These are phyloP conservation scores for Ectropis crepuscularia DNA, from an alignment of 2,888 invertebrate genomes.

Conservation along the genomic window DNA sequence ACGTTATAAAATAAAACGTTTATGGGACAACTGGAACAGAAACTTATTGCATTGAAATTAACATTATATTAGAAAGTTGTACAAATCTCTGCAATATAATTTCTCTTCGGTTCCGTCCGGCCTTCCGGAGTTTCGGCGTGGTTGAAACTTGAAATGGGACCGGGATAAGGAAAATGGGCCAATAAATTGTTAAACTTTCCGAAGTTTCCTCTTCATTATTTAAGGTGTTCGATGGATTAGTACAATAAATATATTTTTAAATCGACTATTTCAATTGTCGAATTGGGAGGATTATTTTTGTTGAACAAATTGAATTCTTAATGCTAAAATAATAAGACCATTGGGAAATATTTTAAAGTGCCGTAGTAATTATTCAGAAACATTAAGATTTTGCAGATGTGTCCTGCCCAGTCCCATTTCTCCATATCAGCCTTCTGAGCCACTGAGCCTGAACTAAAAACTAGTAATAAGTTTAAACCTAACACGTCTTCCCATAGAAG, in stretches of 20 bases:
- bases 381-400: no score
- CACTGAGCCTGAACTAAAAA: no score
- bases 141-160: slow-evolving; percentile 1
- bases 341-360: no score
- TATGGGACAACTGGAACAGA: slow-evolving; percentile 9
- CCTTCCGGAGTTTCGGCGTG: slow-evolving; percentile 5
- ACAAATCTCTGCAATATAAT: slow-evolving; percentile 8
- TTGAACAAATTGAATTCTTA: no score
- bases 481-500: no score
- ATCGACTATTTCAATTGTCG: background rate
- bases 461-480: no score
- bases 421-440: no score
- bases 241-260: background rate
- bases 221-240: background rate
- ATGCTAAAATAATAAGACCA: no score
- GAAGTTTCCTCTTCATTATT: background rate
- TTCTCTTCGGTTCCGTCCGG: background rate
- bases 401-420: no score
- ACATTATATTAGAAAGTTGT: slow-evolving; percentile 16
- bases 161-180: background rate
- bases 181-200: slow-evolving; percentile 1
- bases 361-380: no score
- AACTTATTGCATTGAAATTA: slow-evolving; percentile 10
- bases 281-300: background rate
- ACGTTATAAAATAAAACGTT: slow-evolving; percentile 26